Conservation (phyloP, 2,113 vertebrate species). For the Triplophysa rosa region DNA sequence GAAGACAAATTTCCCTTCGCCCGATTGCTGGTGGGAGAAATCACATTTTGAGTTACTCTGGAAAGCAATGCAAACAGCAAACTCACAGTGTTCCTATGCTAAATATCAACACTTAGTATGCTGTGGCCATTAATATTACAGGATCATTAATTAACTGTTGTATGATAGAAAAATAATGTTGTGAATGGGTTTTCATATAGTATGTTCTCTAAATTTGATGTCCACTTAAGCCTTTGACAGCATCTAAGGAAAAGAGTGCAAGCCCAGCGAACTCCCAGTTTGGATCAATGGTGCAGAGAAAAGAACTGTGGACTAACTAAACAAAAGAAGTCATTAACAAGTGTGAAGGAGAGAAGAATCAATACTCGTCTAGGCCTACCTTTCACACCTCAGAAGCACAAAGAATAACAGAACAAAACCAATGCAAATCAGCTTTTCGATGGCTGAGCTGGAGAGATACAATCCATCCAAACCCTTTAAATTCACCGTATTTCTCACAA, state of each 20-base stretch:
- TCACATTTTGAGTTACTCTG: too few relatives aligned
- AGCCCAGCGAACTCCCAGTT: constrained; percentile 11
- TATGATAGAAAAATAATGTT: too few relatives aligned
- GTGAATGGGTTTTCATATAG: background rate
- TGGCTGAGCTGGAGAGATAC: background rate
- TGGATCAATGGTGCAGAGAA: constrained; percentile 34
- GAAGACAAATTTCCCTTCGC: too few relatives aligned
- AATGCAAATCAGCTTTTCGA: constrained; percentile 18
- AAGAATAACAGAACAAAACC: background rate
- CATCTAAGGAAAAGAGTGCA: background rate
- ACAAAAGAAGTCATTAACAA: constrained; percentile 32
- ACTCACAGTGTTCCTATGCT: too few relatives aligned
- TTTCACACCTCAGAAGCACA: constrained; percentile 9
- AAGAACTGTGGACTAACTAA: constrained; percentile 9
- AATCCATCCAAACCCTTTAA: background rate
- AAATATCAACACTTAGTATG: too few relatives aligned
- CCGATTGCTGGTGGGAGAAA: too few relatives aligned
- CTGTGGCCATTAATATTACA: too few relatives aligned
- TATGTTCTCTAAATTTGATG: background rate
- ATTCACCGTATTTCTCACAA: background rate
- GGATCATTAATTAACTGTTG: too few relatives aligned
- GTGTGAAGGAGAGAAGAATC: constrained; percentile 27
- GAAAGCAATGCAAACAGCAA: too few relatives aligned
- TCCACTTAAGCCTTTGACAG: background rate
- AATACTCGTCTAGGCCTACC: background rate